A percentile compares a stretch with the other conserved stretches of the same genome.
Evolutionary conservation across 2,113 vertebrate species (phyloP).

Genomic region (Bubo scandiacus): DNA sequence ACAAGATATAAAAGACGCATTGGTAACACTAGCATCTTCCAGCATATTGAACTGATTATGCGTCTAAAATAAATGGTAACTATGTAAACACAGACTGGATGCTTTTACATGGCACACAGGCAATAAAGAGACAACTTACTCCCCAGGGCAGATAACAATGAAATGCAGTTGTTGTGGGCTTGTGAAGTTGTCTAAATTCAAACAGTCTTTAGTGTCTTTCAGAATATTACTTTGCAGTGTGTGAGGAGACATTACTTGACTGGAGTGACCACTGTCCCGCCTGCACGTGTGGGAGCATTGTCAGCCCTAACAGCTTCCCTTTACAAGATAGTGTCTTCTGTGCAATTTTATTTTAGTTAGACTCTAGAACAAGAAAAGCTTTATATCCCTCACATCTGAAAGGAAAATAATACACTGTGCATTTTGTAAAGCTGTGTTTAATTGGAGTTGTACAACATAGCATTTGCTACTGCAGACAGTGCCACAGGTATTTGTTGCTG

Average conservation of each 20-base stretch:
- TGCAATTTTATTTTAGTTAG: not conserved
- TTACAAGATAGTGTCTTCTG: not conserved
- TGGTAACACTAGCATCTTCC: not conserved
- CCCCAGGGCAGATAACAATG: not conserved
- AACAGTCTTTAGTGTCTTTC: not conserved
- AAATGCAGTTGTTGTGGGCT: not conserved
- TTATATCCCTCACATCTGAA: not conserved
- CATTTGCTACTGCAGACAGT: not conserved
- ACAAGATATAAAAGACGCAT: not conserved
- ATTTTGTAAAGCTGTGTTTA: not conserved
- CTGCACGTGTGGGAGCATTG: not conserved
- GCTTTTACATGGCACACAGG: not conserved
- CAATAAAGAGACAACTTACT: not conserved
- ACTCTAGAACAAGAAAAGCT: not conserved
- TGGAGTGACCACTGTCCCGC: not conserved
- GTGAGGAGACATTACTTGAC: not conserved
- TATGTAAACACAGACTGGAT: not conserved
- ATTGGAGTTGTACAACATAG: rapidly evolving
- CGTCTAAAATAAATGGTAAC: not conserved
- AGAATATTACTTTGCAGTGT: not conserved
- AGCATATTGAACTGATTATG: not conserved
- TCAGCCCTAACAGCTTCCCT: not conserved
- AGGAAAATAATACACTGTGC: not conserved
- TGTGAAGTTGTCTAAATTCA: not conserved
- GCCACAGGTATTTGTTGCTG: not conserved